Percentiles rank a stretch among this genome's conserved stretches.
Conservation (phyloP, 2,113 vertebrate species). For the Phalacrocorax brasilianus region DNA sequence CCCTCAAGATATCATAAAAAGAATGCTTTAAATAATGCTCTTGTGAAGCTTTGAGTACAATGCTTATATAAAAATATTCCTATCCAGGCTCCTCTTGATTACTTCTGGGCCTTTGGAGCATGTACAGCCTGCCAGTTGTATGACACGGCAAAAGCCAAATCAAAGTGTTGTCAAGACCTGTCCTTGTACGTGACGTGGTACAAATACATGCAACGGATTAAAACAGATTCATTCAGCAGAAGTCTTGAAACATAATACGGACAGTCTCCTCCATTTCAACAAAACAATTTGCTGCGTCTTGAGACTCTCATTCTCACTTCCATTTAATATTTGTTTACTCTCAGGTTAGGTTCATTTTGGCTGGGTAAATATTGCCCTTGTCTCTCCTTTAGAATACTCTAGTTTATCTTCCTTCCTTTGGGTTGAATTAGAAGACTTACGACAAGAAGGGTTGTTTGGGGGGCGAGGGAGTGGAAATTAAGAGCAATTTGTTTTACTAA, state of each 20-base stretch:
- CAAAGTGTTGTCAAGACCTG: constrained; percentile 5
- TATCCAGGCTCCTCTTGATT: neutral
- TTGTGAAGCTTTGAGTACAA: neutral
- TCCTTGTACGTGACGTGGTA: neutral
- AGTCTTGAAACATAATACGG: neutral
- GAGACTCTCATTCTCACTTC: neutral
- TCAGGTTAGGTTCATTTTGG: neutral
- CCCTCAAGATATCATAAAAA: neutral
- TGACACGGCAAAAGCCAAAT: neutral
- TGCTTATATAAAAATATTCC: neutral
- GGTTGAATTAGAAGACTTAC: neutral
- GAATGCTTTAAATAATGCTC: neutral
- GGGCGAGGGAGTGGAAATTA: neutral
- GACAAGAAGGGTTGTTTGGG: neutral
- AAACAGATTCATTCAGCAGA: neutral
- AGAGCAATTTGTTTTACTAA: neutral
- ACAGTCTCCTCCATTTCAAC: neutral
- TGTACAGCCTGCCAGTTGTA: neutral
- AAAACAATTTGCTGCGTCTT: neutral
- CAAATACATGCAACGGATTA: neutral
- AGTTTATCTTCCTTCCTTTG: neutral
- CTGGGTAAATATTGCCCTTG: neutral
- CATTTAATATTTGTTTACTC: neutral
- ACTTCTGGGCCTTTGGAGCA: neutral
- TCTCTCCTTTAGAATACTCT: neutral